A percentile compares a stretch with the other conserved stretches of the same genome.
Conservation (phyloP, 2,888 invertebrate species). For the Trichopria drosophilae region DNA sequence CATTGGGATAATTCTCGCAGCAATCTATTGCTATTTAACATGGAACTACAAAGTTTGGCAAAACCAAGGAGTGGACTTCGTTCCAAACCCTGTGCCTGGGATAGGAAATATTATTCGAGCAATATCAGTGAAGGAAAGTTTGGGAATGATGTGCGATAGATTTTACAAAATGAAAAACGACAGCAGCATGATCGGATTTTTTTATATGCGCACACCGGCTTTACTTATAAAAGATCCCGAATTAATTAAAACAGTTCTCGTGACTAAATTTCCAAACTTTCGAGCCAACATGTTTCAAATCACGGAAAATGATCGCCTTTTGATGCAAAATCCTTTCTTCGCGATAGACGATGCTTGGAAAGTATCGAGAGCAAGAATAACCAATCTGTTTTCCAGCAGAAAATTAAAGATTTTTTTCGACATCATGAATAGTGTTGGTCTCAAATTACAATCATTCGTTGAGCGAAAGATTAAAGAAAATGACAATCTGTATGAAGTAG, state of each 20-base stretch:
- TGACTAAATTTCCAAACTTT: constrained; percentile 39
- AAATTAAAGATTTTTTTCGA: constrained; percentile 42
- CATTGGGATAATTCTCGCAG: neutral
- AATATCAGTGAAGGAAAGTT: constrained; percentile 7
- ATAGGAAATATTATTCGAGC: constrained; percentile 38
- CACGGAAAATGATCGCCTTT: constrained; percentile 35
- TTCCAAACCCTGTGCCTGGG: constrained; percentile 29
- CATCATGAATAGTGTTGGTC: constrained; percentile 33
- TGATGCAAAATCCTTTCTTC: constrained; percentile 41
- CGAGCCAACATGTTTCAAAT: constrained; percentile 35
- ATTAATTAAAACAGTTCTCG: constrained; percentile 37
- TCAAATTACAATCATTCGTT: constrained; percentile 36
- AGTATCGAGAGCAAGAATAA: constrained; percentile 23
- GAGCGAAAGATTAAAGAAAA: constrained; percentile 18
- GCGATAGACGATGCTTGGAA: constrained; percentile 40
- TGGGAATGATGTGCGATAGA: constrained; percentile 20
- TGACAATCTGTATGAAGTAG: constrained; percentile 21
- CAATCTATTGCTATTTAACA: constrained; percentile 22
- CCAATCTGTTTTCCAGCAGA: constrained; percentile 35
- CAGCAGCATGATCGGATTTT: constrained; percentile 44
- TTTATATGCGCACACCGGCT: constrained; percentile 32
- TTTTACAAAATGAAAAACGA: constrained; percentile 32
- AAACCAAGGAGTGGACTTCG: constrained; percentile 24
- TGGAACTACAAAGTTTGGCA: constrained; percentile 29
- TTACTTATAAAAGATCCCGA: constrained; percentile 40